Conservation (phyloP, 2,888 invertebrate genomes). For the Agelastica alni region DNA sequence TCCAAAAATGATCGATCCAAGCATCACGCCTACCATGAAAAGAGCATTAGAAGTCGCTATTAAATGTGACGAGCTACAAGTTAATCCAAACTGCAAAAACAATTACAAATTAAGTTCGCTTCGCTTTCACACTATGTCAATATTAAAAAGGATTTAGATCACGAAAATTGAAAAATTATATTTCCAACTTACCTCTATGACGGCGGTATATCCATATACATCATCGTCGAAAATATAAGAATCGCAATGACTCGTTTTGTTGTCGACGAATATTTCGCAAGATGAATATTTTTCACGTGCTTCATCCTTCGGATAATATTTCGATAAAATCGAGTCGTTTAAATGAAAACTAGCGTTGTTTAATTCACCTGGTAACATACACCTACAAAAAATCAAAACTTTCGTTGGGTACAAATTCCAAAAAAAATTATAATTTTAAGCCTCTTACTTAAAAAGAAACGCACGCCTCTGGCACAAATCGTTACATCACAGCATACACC, state of each 20-base stretch:
- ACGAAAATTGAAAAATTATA: conserved; percentile 17
- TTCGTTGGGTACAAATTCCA: no score
- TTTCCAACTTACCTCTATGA: conserved; percentile 62
- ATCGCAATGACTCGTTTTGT: conserved; percentile 58
- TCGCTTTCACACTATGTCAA: no score
- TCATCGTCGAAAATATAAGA: conserved; percentile 65
- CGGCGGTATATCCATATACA: conserved; percentile 65
- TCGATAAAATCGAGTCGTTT: conserved; percentile 55
- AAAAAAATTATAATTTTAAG: no score
- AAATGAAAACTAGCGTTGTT: conserved; percentile 59
- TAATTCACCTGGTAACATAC: conserved; percentile 63
- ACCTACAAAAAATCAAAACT: conserved; percentile 56
- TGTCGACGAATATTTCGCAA: conserved; percentile 60
- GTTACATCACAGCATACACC: no score
- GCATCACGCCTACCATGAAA: conserved; percentile 74
- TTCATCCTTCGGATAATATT: conserved; percentile 62
- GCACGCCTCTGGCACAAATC: no score
- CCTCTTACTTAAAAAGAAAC: no score
- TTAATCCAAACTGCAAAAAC: conserved; percentile 66
- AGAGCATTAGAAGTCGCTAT: conserved; percentile 69
- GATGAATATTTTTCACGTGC: conserved; percentile 57
- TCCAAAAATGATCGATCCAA: conserved; percentile 74
- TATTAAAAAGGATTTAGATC: no score
- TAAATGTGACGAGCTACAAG: conserved; percentile 67
- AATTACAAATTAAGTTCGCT: no score